Evolutionary conservation across 2,888 invertebrate species (phyloP), one percentile per base, ranked within the genome.

Genomic region (Hypolimnas misippus): DNA sequence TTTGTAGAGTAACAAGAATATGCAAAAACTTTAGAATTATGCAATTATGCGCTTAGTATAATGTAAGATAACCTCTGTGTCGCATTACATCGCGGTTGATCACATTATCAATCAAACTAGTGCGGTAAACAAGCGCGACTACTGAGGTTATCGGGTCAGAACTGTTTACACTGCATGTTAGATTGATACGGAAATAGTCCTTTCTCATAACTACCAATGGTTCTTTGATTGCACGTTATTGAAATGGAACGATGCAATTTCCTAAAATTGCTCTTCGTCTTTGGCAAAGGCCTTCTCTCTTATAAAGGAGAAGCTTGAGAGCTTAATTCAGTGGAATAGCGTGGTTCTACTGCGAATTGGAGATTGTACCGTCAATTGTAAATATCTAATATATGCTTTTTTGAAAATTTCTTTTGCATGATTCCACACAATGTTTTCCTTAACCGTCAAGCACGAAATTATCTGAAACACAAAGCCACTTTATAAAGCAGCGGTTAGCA

Each of bases 91-190:
- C 81, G 66, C 68, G 68, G 74, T 71, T 74, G 72, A 84, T 83
- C 81, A 76, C 77, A 70, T 77, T 81, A 84, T 86, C 83, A 87
- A 86, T 88, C 86, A 83, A 83, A 84, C 76, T 82, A 79, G 79
- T 76, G 81, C 79, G 74, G 82, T 84, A 83, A 85, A 85, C 84
- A 86, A 74, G 73, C 72, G 71, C 72, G 76, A 72, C 77, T 70
- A 35, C 57, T 29, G 53, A 72, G 85, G 85, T 83, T 84, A 86
- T 84, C 82, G 66, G 55, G 62, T 65, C 67, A 54, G 19, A 56
- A 21, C 31, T 73, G 72, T 73, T 74, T 67, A 70, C 67, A 55
- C 62, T 54, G 64, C 56, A 63, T 31, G 51, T 52, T 74, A 67
- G 69, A 66, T 65, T 68, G 72, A 77, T 78, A 81, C 77, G 80